Evolutionary conservation across 2,888 invertebrate species (phyloP).

Genomic region (Cephus rjabovi): DNA sequence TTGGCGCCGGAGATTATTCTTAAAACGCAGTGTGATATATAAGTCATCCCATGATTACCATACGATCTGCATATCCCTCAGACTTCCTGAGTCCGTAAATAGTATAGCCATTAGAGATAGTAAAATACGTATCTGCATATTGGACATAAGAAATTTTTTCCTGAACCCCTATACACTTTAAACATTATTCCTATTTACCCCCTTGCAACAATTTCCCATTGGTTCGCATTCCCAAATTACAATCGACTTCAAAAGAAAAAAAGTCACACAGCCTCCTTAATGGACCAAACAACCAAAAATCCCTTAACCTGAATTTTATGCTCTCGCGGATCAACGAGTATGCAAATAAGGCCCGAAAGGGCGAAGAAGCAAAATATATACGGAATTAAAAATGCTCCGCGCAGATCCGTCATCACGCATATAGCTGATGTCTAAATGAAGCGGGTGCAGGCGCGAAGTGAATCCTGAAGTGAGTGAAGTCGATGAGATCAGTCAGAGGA

Average conservation of each 20-base stretch:
- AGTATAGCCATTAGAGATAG: constrained; percentile 33
- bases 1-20: not conserved
- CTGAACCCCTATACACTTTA: not conserved
- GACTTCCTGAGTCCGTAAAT: constrained; percentile 51
- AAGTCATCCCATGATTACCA: constrained; percentile 48
- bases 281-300: not conserved
- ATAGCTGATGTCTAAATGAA: not conserved
- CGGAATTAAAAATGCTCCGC: not conserved
- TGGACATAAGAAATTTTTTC: not conserved
- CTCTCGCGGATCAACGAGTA: not conserved
- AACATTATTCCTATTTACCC: not conserved
- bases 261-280: not conserved
- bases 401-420: not conserved
- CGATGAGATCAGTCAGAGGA: not conserved
- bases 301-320: not conserved
- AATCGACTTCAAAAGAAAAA: not conserved
- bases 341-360: not conserved
- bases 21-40: constrained; percentile 5
- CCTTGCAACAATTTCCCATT: not conserved
- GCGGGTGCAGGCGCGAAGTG: not conserved
- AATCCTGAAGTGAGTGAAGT: not conserved
- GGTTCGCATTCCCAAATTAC: not conserved
- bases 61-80: constrained; percentile 60
- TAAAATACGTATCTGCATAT: not conserved
- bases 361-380: not conserved